Conservation (phyloP, 1,140 invertebrate species). For the Grapholita molesta region DNA sequence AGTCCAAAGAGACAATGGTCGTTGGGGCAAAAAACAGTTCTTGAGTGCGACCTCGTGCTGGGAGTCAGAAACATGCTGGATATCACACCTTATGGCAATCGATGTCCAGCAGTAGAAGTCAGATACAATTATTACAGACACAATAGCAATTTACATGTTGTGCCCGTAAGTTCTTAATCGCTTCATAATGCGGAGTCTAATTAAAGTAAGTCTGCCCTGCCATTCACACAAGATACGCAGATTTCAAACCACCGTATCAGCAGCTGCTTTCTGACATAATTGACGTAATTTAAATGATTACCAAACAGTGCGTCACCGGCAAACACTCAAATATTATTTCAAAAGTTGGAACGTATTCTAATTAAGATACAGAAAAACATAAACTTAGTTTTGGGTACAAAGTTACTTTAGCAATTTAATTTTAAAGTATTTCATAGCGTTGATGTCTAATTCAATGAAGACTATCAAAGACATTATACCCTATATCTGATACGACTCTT, state of each 20-base stretch:
- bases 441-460: neutral
- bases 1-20: no score
- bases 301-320: neutral
- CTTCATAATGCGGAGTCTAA: neutral
- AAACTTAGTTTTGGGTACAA: neutral
- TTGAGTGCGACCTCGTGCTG: no score
- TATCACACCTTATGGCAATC: no score
- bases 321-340: neutral
- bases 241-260: slow-evolving; percentile 34
- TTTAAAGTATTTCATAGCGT: neutral
- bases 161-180: neutral
- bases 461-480: neutral
- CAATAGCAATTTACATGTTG: no score
- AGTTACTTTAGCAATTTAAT: neutral
- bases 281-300: neutral
- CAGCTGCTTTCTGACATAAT: slow-evolving; percentile 17
- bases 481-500: no score
- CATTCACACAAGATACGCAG: slow-evolving; percentile 47
- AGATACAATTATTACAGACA: no score
- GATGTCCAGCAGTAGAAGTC: no score
- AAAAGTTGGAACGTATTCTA: neutral
- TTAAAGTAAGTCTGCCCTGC: neutral
- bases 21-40: no score
- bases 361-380: neutral
- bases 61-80: no score